phyloP scores from a whole-genome alignment of 1,140 invertebrate species.

The Coptotermes formosanus region DNA sequence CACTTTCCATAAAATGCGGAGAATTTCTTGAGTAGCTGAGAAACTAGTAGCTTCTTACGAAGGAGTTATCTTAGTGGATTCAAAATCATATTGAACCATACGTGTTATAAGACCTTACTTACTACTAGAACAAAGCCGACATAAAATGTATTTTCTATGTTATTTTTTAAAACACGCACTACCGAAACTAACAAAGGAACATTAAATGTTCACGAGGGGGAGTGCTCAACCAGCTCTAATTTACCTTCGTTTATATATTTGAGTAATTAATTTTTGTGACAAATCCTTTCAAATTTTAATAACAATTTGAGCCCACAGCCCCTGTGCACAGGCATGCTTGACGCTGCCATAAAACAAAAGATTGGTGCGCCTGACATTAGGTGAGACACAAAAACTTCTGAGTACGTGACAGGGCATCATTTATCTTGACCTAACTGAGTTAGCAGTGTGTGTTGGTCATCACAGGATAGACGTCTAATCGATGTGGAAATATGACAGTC shows the following conservation, averaged over 20 bases:
- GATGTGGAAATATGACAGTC: background rate
- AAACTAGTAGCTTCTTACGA: no score
- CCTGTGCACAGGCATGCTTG: background rate
- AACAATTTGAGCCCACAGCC: background rate
- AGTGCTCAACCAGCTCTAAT: no score
- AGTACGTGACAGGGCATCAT: background rate
- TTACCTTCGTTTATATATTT: background rate
- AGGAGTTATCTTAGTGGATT: no score
- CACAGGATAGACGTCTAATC: background rate
- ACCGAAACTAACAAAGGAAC: no score
- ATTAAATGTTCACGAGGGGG: no score
- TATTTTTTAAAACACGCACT: no score
- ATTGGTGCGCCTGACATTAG: background rate
- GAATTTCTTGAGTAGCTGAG: no score
- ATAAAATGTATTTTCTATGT: no score
- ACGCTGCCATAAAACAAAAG: background rate
- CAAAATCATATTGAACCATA: no score
- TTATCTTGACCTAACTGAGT: background rate
- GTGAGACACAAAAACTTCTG: background rate
- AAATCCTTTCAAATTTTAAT: background rate
- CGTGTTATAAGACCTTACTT: no score
- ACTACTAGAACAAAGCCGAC: no score
- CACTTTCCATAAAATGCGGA: no score
- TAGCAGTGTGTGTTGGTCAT: background rate
- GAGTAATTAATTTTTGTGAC: background rate